Evolutionary conservation across 2,113 vertebrate species (phyloP).

Genomic region (Falcunculus frontatus): DNA sequence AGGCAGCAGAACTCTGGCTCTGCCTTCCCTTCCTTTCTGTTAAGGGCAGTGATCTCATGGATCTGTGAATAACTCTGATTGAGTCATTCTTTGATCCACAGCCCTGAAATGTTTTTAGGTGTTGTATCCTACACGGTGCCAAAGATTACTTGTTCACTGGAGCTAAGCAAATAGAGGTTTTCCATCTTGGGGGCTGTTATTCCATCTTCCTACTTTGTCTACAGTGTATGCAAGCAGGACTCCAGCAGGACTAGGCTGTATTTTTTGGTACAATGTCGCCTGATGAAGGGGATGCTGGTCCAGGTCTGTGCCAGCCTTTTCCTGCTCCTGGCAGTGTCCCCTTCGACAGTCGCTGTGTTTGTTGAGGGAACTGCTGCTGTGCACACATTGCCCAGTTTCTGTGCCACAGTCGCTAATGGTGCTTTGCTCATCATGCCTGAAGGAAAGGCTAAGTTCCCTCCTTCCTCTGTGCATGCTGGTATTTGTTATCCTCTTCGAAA

Average conservation of each 20-base stretch:
- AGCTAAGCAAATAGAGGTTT: neutral
- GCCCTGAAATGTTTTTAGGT: neutral
- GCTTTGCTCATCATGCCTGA: accelerated
- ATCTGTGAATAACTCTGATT: neutral
- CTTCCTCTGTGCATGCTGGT: neutral
- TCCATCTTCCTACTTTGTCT: neutral
- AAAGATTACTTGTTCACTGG: neutral
- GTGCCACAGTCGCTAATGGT: accelerated
- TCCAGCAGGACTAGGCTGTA: neutral
- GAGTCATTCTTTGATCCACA: neutral
- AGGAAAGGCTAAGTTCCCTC: neutral
- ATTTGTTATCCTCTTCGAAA: neutral
- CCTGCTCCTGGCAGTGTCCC: neutral
- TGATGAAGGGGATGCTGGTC: neutral
- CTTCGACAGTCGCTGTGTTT: neutral
- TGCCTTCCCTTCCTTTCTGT: neutral
- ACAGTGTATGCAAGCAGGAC: too few relatives aligned
- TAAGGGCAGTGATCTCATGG: accelerated
- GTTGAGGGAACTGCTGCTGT: neutral
- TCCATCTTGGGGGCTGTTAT: neutral
- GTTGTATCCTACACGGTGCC: neutral
- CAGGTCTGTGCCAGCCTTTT: neutral
- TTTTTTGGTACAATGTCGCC: neutral
- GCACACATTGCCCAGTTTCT: neutral
- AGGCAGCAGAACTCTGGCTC: neutral